A percentile compares a stretch with the other conserved stretches of the same genome.
Evolutionary conservation across 2,888 invertebrate species (phyloP).

Genomic region (Brachypalpus laphriformis): DNA sequence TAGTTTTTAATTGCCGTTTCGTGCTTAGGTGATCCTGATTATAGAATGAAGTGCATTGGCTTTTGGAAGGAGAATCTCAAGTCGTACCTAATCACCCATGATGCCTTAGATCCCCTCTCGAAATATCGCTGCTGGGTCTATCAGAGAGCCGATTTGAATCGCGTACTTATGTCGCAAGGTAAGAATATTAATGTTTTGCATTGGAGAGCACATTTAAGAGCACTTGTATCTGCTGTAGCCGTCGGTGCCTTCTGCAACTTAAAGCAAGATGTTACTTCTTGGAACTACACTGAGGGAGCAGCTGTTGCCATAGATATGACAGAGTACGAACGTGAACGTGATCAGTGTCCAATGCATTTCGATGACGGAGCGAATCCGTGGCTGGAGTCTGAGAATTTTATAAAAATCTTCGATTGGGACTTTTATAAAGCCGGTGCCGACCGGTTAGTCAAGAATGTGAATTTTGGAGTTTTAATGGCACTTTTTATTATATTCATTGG

Average conservation of each 20-base stretch:
- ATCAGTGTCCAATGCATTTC: conserved; percentile 98
- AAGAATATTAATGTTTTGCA: not conserved
- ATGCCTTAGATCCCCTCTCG: conserved; percentile 97
- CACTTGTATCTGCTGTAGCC: conserved; percentile 83
- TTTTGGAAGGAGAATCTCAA: conserved; percentile 99
- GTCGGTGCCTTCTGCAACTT: conserved; percentile 96
- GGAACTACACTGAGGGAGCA: conserved; percentile 95
- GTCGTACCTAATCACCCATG: conserved; percentile 97
- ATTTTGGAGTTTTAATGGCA: not conserved
- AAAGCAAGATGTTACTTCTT: conserved; percentile 94
- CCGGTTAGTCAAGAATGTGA: conserved; percentile 42
- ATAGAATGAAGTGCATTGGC: conserved; percentile 97
- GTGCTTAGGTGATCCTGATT: conserved; percentile 90
- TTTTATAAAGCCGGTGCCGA: conserved; percentile 79
- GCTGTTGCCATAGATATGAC: conserved; percentile 95
- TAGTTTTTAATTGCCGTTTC: not conserved
- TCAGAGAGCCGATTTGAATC: conserved; percentile 95
- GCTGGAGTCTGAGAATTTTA: conserved; percentile 87
- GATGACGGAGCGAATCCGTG: conserved; percentile 96
- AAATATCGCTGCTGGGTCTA: conserved; percentile 99
- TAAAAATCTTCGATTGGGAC: conserved; percentile 88
- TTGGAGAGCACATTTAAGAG: not conserved
- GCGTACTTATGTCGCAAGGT: conserved; percentile 90
- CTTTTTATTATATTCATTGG: conserved; percentile 15
- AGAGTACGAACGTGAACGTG: conserved; percentile 96